Evolutionary conservation across 2,888 invertebrate species (phyloP).

Genomic region (Lamellibrachia satsuma): DNA sequence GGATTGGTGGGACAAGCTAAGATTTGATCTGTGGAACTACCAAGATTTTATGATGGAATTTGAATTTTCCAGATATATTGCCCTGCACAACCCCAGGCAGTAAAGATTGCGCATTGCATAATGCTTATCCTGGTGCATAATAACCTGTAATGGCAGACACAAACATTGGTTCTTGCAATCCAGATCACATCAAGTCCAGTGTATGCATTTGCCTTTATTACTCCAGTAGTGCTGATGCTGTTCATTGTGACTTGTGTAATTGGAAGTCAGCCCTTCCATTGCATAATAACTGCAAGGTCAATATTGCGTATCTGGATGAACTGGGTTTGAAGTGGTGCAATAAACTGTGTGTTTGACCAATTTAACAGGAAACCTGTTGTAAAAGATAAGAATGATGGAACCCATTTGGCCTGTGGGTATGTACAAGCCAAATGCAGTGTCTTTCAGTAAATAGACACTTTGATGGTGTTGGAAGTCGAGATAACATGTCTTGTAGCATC

Average conservation of each 20-base stretch:
- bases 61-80: no score
- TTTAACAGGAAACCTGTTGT: background rate
- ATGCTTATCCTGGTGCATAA: background rate
- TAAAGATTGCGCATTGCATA: background rate
- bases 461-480: background rate
- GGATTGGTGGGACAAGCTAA: no score
- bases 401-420: background rate
- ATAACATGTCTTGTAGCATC: background rate
- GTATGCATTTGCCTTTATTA: background rate
- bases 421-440: background rate
- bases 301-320: background rate
- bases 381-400: conserved; percentile 3
- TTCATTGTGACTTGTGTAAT: background rate
- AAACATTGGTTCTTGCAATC: background rate
- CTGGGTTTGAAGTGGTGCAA: background rate
- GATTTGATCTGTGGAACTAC: no score
- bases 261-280: background rate
- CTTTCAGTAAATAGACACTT: background rate
- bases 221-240: background rate
- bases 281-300: background rate
- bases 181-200: background rate
- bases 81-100: background rate
- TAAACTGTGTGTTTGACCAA: background rate
- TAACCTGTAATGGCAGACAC: background rate
- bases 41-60: no score